These are phyloP conservation scores for Ginglymostoma cirratum DNA, from an alignment of 2,113 vertebrate species.

Conservation along the genomic window DNA sequence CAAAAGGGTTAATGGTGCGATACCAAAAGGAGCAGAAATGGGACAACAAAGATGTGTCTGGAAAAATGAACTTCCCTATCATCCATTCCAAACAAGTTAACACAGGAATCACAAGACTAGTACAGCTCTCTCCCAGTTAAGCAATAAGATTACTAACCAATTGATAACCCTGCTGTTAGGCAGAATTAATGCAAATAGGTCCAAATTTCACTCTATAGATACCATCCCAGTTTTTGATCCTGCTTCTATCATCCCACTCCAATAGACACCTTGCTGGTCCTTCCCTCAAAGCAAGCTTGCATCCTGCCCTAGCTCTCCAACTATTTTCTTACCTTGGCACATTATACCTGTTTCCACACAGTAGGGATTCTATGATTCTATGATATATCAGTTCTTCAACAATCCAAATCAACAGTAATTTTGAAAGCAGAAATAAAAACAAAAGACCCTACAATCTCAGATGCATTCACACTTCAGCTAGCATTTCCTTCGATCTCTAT, in stretches of 20 bases:
- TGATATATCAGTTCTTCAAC: background rate
- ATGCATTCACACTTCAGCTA: background rate
- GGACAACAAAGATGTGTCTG: too few relatives aligned
- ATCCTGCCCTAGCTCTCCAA: background rate
- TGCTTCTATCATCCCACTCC: background rate
- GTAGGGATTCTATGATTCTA: too few relatives aligned
- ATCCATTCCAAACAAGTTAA: background rate
- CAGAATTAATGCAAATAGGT: background rate
- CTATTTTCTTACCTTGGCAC: background rate
- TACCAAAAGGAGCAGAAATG: too few relatives aligned
- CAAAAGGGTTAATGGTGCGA: too few relatives aligned
- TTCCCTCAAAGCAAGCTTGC: background rate
- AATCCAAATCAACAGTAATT: background rate
- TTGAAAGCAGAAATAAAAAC: background rate
- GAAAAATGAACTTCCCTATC: background rate
- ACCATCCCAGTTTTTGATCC: background rate
- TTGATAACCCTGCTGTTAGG: background rate
- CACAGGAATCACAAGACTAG: background rate
- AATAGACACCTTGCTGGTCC: background rate
- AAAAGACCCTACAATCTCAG: background rate
- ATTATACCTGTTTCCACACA: background rate
- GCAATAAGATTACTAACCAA: background rate
- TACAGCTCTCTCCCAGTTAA: background rate
- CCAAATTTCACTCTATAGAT: background rate
- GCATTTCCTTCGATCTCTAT: background rate